These are phyloP conservation scores for Lasioglossum leucozonium DNA, from an alignment of 2,888 invertebrate species.

Conservation along the genomic window DNA sequence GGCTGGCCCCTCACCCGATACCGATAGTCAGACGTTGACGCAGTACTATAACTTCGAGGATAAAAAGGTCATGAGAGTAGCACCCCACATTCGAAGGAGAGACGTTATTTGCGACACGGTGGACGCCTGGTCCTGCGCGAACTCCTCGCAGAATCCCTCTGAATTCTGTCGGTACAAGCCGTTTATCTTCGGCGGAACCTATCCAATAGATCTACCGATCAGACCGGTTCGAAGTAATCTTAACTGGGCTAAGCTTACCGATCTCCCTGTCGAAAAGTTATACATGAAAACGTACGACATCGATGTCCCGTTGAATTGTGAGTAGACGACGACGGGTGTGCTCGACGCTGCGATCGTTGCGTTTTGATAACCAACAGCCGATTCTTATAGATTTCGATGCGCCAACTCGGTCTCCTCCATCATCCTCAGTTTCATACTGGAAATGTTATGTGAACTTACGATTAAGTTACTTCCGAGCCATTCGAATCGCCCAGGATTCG, in stretches of 20 bases:
- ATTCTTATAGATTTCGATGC: neutral
- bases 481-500: neutral
- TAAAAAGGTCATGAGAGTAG: constrained; percentile 80
- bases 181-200: constrained; percentile 93
- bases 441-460: constrained; percentile 22
- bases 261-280: constrained; percentile 57
- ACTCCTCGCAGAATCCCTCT: constrained; percentile 57
- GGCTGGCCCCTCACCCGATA: neutral
- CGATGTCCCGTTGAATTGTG: constrained; percentile 83
- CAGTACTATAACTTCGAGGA: constrained; percentile 82
- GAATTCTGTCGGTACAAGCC: constrained; percentile 86
- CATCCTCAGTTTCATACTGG: neutral
- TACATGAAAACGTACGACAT: constrained; percentile 85
- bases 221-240: constrained; percentile 55
- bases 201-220: constrained; percentile 92
- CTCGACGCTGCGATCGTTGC: constrained; percentile 22
- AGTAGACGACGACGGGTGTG: constrained; percentile 46
- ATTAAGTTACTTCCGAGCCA: constrained; percentile 16
- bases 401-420: neutral
- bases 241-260: constrained; percentile 43
- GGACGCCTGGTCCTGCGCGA: constrained; percentile 86
- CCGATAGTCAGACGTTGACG: constrained; percentile 72
- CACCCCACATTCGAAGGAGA: constrained; percentile 83
- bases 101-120: constrained; percentile 88
- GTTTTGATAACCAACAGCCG: neutral